Conservation (phyloP, 2,797 vertebrate genomes). For the Peromyscus eremicus region DNA sequence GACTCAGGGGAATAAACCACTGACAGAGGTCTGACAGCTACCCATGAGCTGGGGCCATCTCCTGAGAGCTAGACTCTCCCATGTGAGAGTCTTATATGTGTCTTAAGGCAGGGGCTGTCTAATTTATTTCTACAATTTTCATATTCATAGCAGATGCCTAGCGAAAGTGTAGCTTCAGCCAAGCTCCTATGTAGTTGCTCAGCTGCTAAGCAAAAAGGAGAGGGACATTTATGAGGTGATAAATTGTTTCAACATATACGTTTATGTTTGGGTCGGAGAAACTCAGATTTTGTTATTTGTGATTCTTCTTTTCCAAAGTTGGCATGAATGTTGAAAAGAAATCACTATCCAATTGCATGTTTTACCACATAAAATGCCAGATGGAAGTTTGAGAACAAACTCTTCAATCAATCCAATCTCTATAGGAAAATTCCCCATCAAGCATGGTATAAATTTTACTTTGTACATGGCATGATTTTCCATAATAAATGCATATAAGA, state of each 20-base stretch:
- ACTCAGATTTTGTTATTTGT: conserved; percentile 37
- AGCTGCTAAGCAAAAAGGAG: background rate
- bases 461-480: background rate
- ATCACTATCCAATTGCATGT: conserved; percentile 45
- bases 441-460: conserved; percentile 13
- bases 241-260: conserved; percentile 59
- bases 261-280: conserved; percentile 9
- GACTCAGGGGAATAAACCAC: background rate
- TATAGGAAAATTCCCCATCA: background rate
- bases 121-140: background rate
- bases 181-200: background rate
- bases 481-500: background rate
- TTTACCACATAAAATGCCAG: conserved; percentile 41
- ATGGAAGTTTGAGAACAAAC: conserved; percentile 29
- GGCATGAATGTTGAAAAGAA: conserved; percentile 65
- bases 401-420: background rate
- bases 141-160: background rate
- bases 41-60: background rate
- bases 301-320: conserved; percentile 64
- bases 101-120: background rate
- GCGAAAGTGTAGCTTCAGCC: background rate
- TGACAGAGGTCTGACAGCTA: background rate
- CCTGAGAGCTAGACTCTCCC: background rate
- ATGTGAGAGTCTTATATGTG: background rate
- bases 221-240: conserved; percentile 35